Conservation (phyloP, 2,888 invertebrate genomes). For the Baccha elongata region DNA sequence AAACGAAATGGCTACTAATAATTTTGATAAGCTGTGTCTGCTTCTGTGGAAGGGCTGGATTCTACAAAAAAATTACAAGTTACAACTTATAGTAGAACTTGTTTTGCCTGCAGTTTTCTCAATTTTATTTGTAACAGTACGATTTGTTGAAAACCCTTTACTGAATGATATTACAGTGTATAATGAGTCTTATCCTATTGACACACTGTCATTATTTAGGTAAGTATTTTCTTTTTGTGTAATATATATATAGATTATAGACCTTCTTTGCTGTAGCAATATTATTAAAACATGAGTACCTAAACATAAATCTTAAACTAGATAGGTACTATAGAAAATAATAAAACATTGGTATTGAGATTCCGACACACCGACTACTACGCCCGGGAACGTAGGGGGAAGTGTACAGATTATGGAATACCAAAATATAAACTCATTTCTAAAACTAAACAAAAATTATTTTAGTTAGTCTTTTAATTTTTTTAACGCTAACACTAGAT, state of each 20-base stretch:
- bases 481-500: no score
- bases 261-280: no score
- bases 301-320: no score
- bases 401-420: no score
- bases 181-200: neutral
- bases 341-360: no score
- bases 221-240: neutral
- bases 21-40: slow-evolving; percentile 84
- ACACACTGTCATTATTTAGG: neutral
- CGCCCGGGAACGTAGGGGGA: no score
- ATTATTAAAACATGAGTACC: no score
- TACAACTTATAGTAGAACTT: slow-evolving; percentile 86
- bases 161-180: neutral
- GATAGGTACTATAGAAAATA: no score
- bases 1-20: slow-evolving; percentile 28
- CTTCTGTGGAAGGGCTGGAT: slow-evolving; percentile 91
- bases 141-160: slow-evolving; percentile 85
- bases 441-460: no score
- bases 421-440: no score
- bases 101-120: slow-evolving; percentile 86
- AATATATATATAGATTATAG: neutral
- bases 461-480: no score
- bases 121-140: slow-evolving; percentile 86
- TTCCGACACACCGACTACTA: no score
- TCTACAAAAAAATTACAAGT: slow-evolving; percentile 87